Evolutionary conservation across 23 tunicate species (phyloP), one percentile per base, ranked within the genome.

Genomic region (Botrylloides violaceus): DNA sequence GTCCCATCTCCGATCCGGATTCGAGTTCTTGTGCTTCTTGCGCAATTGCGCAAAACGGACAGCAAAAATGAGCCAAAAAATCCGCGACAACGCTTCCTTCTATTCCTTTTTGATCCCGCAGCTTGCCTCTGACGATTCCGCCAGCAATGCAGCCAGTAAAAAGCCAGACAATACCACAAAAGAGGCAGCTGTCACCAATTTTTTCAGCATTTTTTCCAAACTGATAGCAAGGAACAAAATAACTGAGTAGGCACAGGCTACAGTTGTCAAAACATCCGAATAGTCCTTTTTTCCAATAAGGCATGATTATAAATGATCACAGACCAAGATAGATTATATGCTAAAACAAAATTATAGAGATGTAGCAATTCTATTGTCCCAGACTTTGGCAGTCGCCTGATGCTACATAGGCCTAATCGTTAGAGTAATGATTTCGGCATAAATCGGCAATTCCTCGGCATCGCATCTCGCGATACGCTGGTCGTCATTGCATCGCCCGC

Each of bases 11-110:
- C 23, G 26, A 20, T 7, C 53, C 53, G 3, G 36, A 4, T 4
- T 27, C 70, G 9, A 84, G 75, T 39, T 84, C 92, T 48, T 73
- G 63, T 49, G 65, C 55, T 9, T 84, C 92, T 65, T 84, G 92
- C 15, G 78, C 50, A 27, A 84, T 20, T 12, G 92, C 92, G 55
- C 92, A 84, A 19, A 56, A 56, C 3, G 84, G 80, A 65, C 92
- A 84, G 62, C 64, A 78, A 3, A 47, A 27, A 32, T 79, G 80
- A 36, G 64, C 72, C 12, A 78, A 32, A 15, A 78, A 66, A 47
- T 84, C 92, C 27, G 26, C 33, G 39, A 50, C 47, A 1, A 32
- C 36, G 24, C 36, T 35, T 2, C 92, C 92, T 53, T 78, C 70
- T 23, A 84, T 84, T 2, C 70, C 76, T 50, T 65, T 78, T 29